Percentiles rank a stretch among this genome's conserved stretches.
Conservation (phyloP, 2,888 invertebrate species). For the Melitaea athalia region DNA sequence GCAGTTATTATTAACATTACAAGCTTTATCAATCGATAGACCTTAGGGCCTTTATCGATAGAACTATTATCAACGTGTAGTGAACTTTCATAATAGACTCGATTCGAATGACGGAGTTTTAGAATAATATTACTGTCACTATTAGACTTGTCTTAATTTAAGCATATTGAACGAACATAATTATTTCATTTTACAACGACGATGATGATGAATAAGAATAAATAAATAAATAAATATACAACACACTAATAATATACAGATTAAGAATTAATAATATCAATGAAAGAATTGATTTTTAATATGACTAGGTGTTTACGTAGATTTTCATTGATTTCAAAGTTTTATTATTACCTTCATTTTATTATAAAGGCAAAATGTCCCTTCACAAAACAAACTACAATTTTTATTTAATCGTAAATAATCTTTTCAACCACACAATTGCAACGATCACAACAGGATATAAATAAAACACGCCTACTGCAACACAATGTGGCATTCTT, state of each 20-base stretch:
- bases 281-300: too few relatives aligned
- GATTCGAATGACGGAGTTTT: slow-evolving; percentile 17
- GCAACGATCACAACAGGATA: slow-evolving; percentile 69
- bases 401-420: slow-evolving; percentile 28
- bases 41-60: slow-evolving; percentile 40
- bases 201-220: background rate
- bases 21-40: slow-evolving; percentile 34
- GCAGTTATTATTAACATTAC: slow-evolving; percentile 66
- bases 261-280: too few relatives aligned
- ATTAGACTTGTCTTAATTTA: background rate
- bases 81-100: slow-evolving; percentile 29
- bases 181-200: background rate
- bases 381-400: slow-evolving; percentile 12
- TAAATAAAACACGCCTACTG: slow-evolving; percentile 74
- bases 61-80: slow-evolving; percentile 41
- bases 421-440: slow-evolving; percentile 47
- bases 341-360: too few relatives aligned
- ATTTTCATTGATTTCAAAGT: background rate
- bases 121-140: slow-evolving; percentile 12
- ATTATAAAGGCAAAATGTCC: slow-evolving; percentile 9
- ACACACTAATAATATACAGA: too few relatives aligned
- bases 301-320: too few relatives aligned
- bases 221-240: too few relatives aligned
- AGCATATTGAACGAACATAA: background rate
- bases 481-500: slow-evolving; percentile 38